Evolutionary conservation across 2,888 invertebrate genomes (phyloP), one percentile per base, ranked within the genome.

Genomic region (Pemphredon lugubris): DNA sequence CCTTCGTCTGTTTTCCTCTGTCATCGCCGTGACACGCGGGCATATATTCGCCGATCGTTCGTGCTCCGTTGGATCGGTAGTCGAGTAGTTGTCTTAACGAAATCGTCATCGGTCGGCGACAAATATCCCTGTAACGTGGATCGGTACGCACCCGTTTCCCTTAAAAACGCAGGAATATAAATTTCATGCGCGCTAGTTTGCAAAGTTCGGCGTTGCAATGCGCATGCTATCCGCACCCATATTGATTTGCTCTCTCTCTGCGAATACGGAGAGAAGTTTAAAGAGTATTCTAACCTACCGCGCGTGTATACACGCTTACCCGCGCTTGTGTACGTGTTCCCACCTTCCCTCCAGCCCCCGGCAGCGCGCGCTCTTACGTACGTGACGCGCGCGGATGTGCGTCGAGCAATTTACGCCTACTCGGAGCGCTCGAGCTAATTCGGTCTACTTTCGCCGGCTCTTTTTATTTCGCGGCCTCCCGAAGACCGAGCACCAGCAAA

Each of bases 191-290:
- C 75, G 69, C 68, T 71, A 73, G 78, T 82, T 83, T 67, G 71
- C 73, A 26, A 82, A 79, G 79, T 79, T 73, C 75, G 69, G 72
- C 66, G 77, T 81, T 79, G 84, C 84, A 83, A 83, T 81, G 87
- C 86, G 87, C 87, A 87, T 87, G 85, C 85, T 82, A 78, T 80
- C 82, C 82, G 79, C 83, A 73, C 79, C 81, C 83, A 85, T 87
- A 87, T 87, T 84, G 87, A 87, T 87, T 87, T 79, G 79, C 69
- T 78, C 77, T 75, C 77, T 75, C 71, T 72, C 63, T 57, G 60
- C 74, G 59, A 68, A 50, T 53, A 61, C 69, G 57, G 45, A 58
- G 54, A 73, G 77, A 75, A 77, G 69, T 79, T 79, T 75, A 75
- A 77, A 75, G 77, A 73, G 66, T 79, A 65, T 65, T 63, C 66